phyloP scores from a whole-genome alignment of 1,140 invertebrate species.

The Rhagoletis zephyria region DNA sequence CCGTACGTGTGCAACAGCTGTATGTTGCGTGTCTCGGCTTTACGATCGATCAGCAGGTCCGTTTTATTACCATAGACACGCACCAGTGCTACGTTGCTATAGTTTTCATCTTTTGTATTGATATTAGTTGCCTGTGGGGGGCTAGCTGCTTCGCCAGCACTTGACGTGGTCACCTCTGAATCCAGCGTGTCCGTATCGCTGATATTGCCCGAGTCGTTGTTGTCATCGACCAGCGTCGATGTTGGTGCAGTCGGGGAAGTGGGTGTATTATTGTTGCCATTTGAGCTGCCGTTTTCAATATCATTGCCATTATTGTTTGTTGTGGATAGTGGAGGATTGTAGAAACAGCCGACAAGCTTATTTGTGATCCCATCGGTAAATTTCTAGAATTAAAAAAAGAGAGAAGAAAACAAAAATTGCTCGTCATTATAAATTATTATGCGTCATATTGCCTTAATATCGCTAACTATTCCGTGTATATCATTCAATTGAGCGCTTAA shows the following conservation, averaged over 20 bases:
- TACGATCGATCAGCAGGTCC: constrained; percentile 91
- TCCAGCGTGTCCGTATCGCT: constrained; percentile 54
- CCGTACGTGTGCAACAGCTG: constrained; percentile 81
- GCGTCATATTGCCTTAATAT: background rate
- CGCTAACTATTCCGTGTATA: constrained; percentile 20
- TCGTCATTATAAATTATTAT: background rate
- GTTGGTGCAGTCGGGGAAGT: background rate
- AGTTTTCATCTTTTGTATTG: background rate
- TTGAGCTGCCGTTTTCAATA: constrained; percentile 57
- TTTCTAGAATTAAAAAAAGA: constrained; percentile 76
- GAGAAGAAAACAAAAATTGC: background rate
- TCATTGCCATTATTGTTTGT: constrained; percentile 61
- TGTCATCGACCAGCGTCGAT: constrained; percentile 16
- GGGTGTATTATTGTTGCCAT: constrained; percentile 6
- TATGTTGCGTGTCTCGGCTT: constrained; percentile 85
- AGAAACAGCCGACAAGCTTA: constrained; percentile 87
- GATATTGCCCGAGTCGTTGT: constrained; percentile 56
- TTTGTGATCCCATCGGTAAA: constrained; percentile 98
- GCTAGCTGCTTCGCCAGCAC: background rate
- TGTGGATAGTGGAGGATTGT: constrained; percentile 59
- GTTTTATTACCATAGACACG: constrained; percentile 95
- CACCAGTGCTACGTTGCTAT: constrained; percentile 83
- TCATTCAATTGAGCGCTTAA: constrained; percentile 31
- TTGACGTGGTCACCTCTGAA: constrained; percentile 45
- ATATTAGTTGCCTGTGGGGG: constrained; percentile 14